Evolutionary conservation across 2,797 vertebrate species (phyloP), one percentile per base, ranked within the genome.

Genomic region (Enteromius paludinosus): DNA sequence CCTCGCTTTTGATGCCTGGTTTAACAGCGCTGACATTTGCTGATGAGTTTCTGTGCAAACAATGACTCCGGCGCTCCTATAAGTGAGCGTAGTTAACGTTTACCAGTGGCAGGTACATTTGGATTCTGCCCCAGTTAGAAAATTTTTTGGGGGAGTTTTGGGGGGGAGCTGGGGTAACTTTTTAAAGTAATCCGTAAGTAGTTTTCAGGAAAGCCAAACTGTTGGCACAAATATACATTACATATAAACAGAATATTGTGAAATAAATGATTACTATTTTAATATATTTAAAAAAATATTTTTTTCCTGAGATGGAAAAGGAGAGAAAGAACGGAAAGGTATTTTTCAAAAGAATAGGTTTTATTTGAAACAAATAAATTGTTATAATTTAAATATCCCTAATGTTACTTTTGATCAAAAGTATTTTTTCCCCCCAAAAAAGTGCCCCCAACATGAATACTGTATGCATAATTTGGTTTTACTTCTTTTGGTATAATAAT

Each of bases 31-130:
- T 89, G 87, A 90, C 88, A 87, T 89, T 82, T 84, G 85, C 89
- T 89, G 89, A 92, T 90, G 91, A 90, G 90, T 86, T 90, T 85
- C 87, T 88, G 86, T 61, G 83, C 86, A 89, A 92, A 92, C 85
- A 66, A 89, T 84, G 83, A 82, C 87, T 86, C 85, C 30, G 79
- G 77, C 82, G 5, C 75, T 87, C n/a, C 25, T 47, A 56, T 18
- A 54, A 54, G 45, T 14, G 33, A 56, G 23, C 1, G 1, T 38
- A 25, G 71, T 54, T 82, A 75, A 66, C 2, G 35, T 70, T 23
- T 78, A 25, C 38, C 2, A 61, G 18, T 41, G 28, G 49, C 66
- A 45, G 23, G 61, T 71, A 71, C 33, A 49, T 33, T n/a, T 43
- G 45, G n/a, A 25, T 61, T 69, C 7, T 30, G 33, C 25, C 9